phyloP scores from a whole-genome alignment of 2,113 vertebrate species.

The Oryzias javanicus region DNA sequence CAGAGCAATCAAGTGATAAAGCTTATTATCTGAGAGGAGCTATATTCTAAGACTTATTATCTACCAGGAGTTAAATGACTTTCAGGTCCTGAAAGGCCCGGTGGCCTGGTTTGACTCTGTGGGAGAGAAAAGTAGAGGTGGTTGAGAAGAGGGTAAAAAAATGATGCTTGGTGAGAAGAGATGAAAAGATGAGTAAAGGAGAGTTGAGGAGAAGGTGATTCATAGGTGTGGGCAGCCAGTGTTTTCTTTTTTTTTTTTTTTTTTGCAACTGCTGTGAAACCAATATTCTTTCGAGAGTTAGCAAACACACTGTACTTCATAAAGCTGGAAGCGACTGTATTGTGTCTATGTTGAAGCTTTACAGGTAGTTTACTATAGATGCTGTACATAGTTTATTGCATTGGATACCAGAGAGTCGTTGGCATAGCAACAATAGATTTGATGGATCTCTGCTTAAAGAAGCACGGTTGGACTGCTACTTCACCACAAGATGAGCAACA shows the following conservation, averaged over 20 bases:
- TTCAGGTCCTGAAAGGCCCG: conserved; percentile 73
- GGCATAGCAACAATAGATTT: conserved; percentile 61
- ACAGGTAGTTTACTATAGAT: conserved; percentile 51
- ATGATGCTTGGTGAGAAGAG: conserved; percentile 10
- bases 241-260: conserved; percentile 18
- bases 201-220: conserved; percentile 55
- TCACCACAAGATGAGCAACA: conserved; percentile 6
- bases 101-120: conserved; percentile 73
- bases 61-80: conserved; percentile 77
- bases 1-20: conserved; percentile 78
- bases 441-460: conserved; percentile 19
- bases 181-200: conserved; percentile 23
- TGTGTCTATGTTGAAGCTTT: conserved; percentile 54
- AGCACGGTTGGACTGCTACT: conserved; percentile 16
- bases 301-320: conserved; percentile 54
- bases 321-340: conserved; percentile 53
- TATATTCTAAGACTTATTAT: conserved; percentile 78
- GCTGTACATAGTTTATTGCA: conserved; percentile 56
- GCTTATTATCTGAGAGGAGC: conserved; percentile 75
- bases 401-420: conserved; percentile 52
- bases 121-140: conserved; percentile 44
- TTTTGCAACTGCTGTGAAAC: conserved; percentile 53
- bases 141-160: conserved; percentile 21
- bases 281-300: conserved; percentile 46
- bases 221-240: conserved; percentile 48